Conservation (phyloP, 2,797 vertebrate genomes). For the Danionella dracula region DNA sequence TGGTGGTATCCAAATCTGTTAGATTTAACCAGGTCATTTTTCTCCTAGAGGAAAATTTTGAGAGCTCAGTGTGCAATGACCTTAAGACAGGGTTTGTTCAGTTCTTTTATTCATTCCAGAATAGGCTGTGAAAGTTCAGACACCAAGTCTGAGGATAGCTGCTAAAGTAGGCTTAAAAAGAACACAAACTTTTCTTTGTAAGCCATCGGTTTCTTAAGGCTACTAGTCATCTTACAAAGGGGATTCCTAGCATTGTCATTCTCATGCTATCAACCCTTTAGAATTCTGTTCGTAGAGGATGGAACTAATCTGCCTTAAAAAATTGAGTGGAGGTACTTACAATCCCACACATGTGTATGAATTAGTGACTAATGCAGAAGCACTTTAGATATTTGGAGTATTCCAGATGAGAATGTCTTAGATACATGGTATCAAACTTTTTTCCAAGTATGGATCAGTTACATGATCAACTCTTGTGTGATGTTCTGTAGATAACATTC, state of each 20-base stretch:
- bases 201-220: constrained; percentile 51
- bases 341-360: constrained; percentile 58
- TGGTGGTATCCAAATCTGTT: too few species aligned
- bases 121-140: constrained; percentile 36
- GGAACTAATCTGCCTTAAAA: constrained; percentile 69
- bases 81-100: not conserved
- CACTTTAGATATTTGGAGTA: constrained; percentile 96
- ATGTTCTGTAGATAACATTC: constrained; percentile 67
- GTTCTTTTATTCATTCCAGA: constrained; percentile 4
- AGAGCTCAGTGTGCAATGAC: too few species aligned
- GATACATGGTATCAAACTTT: constrained; percentile 90
- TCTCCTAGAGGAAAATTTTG: too few species aligned
- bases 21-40: too few species aligned
- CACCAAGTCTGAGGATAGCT: constrained; percentile 62
- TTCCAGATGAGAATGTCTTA: constrained; percentile 80
- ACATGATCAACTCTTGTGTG: constrained; percentile 82
- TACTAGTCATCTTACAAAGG: constrained; percentile 44
- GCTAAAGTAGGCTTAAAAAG: constrained; percentile 56
- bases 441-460: constrained; percentile 90
- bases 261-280: constrained; percentile 33
- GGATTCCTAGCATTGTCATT: constrained; percentile 41
- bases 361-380: constrained; percentile 75
- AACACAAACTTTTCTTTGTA: constrained; percentile 50
- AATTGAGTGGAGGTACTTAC: constrained; percentile 59
- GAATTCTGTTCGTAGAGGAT: constrained; percentile 48